Base-by-base conservation (phyloP, 2,797 vertebrate genomes). In the Morelia viridis region DNA sequence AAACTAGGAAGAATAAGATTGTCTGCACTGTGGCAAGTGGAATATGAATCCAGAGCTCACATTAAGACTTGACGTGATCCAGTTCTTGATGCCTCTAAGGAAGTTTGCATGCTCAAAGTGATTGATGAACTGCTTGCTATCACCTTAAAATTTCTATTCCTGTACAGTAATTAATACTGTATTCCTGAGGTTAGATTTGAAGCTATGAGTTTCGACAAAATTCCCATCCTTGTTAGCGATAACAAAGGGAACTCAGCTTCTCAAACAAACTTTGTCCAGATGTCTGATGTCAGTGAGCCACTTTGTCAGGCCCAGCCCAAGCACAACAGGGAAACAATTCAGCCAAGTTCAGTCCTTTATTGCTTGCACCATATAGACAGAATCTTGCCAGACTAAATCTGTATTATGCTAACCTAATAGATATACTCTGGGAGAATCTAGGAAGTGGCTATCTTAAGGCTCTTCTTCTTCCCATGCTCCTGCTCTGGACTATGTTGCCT, bases 151-250 rank as follows among this genome's bases (percentile, higher is more conserved):
- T 10, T 57, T 80, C 22, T 87, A 4, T 87, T 15, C 35, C 65
- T 85, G 50, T 19, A 57, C 89, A 96, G 93, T 97, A 89, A 85
- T 94, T 24, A 94, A 85, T 6, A 92, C 91, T 50, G 93, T 90
- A 68, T 80, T 17, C 15, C 95, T 94, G 19, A 94, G 94, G 57
- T 87, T 97, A 87, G 94, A 96, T 90, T 96, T 92, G 95, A 97
- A 94, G 92, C 0, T 0, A 85, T 95, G 35, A 22, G 85, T 0
- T 53, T 95, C 0, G 96, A 96, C 35, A 93, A 90, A 3, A 80
- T 97, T 88, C 88, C 92, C 19, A 90, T 96, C 65, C 95, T 94
- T 1, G 92, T 93, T 46, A 85, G 90, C 88, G 96, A 97, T 80
- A 92, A 58, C 87, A 92, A 90, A 9, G 90, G 90, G 4, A 93